A percentile compares a stretch with the other conserved stretches of the same genome.
Conservation (phyloP, 2,888 invertebrate species). For the Dicyrtoma fusca region DNA sequence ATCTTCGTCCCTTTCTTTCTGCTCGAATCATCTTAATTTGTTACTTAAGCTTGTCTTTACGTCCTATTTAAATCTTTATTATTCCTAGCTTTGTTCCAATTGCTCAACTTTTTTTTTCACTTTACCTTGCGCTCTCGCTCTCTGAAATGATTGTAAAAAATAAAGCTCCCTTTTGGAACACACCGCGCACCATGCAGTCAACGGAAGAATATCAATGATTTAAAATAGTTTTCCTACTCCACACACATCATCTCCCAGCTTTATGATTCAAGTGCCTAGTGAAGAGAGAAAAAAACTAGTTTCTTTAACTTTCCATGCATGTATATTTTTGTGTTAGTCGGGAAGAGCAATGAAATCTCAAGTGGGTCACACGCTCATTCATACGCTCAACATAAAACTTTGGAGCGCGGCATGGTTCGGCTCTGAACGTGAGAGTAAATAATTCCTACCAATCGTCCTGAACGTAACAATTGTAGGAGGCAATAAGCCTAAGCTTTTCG, state of each 20-base stretch:
- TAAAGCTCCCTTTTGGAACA: no score
- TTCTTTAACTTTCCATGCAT: slow-evolving; percentile 15
- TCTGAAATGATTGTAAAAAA: background rate
- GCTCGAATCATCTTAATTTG: slow-evolving; percentile 28
- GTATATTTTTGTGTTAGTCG: background rate
- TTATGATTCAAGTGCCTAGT: background rate
- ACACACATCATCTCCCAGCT: background rate
- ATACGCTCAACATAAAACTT: slow-evolving; percentile 4
- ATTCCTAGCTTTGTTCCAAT: background rate
- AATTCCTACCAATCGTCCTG: slow-evolving; percentile 2
- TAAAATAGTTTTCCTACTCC: background rate
- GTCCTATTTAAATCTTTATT: slow-evolving; percentile 16
- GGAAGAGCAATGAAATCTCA: slow-evolving; percentile 20
- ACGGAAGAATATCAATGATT: background rate
- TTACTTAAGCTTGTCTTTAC: slow-evolving; percentile 13
- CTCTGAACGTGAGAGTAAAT: slow-evolving; percentile 13
- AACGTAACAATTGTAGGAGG: no score
- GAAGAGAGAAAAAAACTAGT: slow-evolving; percentile 8
- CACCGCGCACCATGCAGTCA: no score
- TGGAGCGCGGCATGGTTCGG: background rate
- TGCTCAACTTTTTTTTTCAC: background rate
- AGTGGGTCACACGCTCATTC: slow-evolving; percentile 25
- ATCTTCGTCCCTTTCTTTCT: background rate
- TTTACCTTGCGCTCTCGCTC: background rate
- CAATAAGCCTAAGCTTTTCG: no score